These are phyloP conservation scores for Myotis vivesi DNA, from an alignment of 2,797 vertebrate genomes.

Conservation along the genomic window DNA sequence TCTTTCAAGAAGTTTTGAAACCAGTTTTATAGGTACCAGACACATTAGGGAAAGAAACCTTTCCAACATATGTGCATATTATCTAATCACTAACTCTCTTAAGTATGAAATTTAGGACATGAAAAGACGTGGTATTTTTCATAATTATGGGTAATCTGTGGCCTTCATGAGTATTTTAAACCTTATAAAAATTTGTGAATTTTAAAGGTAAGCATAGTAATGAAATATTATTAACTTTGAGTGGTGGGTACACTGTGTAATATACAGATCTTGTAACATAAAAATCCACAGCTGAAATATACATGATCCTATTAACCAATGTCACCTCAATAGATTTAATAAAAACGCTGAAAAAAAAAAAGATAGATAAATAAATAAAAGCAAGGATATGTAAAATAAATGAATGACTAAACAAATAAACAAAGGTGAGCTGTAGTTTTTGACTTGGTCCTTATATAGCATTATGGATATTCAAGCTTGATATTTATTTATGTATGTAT, in stretches of 20 bases:
- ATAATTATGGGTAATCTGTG: conserved; percentile 76
- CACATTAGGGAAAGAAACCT: conserved; percentile 80
- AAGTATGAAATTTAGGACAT: conserved; percentile 79
- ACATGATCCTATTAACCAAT: neutral
- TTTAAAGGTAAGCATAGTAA: conserved; percentile 29
- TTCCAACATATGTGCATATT: conserved; percentile 77
- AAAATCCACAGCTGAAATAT: neutral
- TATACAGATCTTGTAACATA: neutral
- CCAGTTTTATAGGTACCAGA: conserved; percentile 83
- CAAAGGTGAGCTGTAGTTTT: conserved; percentile 4
- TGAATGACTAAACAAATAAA: no score
- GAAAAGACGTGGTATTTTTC: conserved; percentile 67
- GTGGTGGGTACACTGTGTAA: neutral
- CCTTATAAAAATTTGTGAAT: conserved; percentile 39
- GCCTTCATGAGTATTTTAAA: conserved; percentile 76
- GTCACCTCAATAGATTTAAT: no score
- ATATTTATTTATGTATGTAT: neutral
- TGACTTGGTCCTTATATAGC: neutral
- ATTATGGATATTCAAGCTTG: neutral
- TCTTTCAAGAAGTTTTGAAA: conserved; percentile 84
- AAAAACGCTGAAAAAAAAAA: no score
- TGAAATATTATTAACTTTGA: neutral
- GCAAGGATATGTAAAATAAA: no score
- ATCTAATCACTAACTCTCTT: conserved; percentile 77
- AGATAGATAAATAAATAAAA: no score